Evolutionary conservation across 1,140 invertebrate genomes (phyloP).

Genomic region (Hypsibius dujardini): DNA sequence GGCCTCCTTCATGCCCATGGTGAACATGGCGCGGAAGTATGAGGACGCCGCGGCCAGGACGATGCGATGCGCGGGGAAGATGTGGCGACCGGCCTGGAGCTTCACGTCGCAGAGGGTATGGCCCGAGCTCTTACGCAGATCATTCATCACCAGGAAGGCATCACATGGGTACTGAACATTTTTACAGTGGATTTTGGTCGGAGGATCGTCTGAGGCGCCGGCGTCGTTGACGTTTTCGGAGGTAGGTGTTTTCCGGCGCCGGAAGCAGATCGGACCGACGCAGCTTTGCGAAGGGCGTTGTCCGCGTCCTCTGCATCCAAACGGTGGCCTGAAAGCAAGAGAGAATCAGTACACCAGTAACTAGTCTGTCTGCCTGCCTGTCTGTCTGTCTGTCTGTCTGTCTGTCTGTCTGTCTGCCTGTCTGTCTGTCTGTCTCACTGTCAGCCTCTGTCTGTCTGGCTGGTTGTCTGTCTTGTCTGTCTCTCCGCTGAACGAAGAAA

Average conservation of each 20-base stretch:
- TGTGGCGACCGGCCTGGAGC: conserved; percentile 54
- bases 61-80: conserved; percentile 62
- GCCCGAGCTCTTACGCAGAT: neutral
- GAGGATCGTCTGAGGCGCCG: neutral
- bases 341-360: too few relatives aligned
- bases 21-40: conserved; percentile 89
- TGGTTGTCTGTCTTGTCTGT: too few relatives aligned
- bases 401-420: too few relatives aligned
- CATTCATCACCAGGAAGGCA: conserved; percentile 14
- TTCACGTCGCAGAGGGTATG: neutral
- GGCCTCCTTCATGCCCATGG: conserved; percentile 61
- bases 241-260: neutral
- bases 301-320: conserved; percentile 5
- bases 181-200: neutral
- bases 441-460: too few relatives aligned
- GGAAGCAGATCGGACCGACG: conserved; percentile 1
- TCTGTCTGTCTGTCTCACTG: too few relatives aligned
- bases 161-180: conserved; percentile 10
- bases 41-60: conserved; percentile 69
- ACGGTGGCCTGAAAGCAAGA: neutral
- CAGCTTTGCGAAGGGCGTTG: neutral
- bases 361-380: too few relatives aligned
- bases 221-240: neutral
- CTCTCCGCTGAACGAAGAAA: too few relatives aligned
- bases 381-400: too few relatives aligned